Percentiles rank a stretch among this genome's conserved stretches.
Conservation (phyloP, 2,113 vertebrate species). For the Pelobates fuscus region DNA sequence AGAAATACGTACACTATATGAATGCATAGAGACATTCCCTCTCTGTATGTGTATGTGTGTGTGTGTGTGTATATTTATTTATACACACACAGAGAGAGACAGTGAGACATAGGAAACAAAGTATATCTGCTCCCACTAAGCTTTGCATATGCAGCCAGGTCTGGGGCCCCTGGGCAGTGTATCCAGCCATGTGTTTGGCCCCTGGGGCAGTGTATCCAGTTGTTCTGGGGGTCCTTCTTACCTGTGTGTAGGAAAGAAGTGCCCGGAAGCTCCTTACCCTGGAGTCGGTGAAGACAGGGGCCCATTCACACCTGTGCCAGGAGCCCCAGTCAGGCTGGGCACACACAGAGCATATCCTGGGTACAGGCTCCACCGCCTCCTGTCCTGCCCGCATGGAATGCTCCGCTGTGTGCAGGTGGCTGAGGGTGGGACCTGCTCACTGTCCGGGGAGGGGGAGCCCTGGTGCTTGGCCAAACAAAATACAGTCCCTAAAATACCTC, state of each 20-base stretch:
- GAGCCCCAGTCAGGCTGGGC: slow-evolving; percentile 7
- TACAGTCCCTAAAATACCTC: slow-evolving; percentile 8
- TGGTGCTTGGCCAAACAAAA: slow-evolving; percentile 9
- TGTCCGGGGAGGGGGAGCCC: slow-evolving; percentile 34
- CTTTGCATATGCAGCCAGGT: too few relatives aligned
- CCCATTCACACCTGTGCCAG: slow-evolving; percentile 11
- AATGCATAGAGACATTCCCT: too few relatives aligned
- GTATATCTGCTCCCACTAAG: too few relatives aligned
- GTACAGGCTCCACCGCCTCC: background rate
- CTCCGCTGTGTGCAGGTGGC: slow-evolving; percentile 37
- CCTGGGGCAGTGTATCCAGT: too few relatives aligned
- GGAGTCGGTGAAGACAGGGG: slow-evolving; percentile 53
- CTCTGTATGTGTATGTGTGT: too few relatives aligned
- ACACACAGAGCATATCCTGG: slow-evolving; percentile 3
- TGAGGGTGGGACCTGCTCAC: slow-evolving; percentile 23
- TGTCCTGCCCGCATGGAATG: slow-evolving; percentile 6
- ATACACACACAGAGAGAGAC: too few relatives aligned
- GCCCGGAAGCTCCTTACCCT: slow-evolving; percentile 53
- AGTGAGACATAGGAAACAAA: too few relatives aligned
- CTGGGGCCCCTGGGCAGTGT: too few relatives aligned
- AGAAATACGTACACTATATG: too few relatives aligned
- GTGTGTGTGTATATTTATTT: background rate
- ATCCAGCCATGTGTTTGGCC: background rate
- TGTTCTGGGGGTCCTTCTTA: slow-evolving; percentile 15
- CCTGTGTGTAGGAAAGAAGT: slow-evolving; percentile 49